These are phyloP conservation scores for Sminthurinus signatus DNA, from an alignment of 1,140 invertebrate genomes.

Conservation along the genomic window DNA sequence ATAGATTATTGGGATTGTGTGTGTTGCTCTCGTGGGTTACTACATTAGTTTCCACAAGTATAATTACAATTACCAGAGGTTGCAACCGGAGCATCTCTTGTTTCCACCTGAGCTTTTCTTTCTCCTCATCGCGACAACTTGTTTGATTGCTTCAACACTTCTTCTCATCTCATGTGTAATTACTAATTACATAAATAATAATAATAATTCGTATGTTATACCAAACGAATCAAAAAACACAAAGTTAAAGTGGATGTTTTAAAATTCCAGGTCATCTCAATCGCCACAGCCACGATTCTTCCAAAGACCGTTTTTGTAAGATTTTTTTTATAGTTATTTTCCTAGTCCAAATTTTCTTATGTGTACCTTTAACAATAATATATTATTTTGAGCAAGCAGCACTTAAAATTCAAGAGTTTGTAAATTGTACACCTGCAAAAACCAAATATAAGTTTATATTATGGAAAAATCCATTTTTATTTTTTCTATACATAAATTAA, in stretches of 20 bases:
- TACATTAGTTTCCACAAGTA: slow-evolving; percentile 49
- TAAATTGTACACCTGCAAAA: too few relatives aligned
- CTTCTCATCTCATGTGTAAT: slow-evolving; percentile 61
- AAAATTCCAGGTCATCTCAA: slow-evolving; percentile 12
- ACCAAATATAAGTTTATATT: too few relatives aligned
- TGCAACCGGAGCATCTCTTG: slow-evolving; percentile 9
- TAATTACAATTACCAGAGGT: slow-evolving; percentile 37
- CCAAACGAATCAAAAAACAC: slow-evolving; percentile 49
- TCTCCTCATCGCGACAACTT: slow-evolving; percentile 61
- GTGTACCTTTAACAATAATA: too few relatives aligned
- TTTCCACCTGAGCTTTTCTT: slow-evolving; percentile 60
- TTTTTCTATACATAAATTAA: not conserved
- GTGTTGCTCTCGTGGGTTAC: slow-evolving; percentile 60
- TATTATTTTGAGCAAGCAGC: too few relatives aligned
- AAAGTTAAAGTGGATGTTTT: not conserved
- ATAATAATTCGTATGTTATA: too few relatives aligned
- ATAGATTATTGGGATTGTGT: slow-evolving; percentile 64
- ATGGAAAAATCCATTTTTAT: slow-evolving; percentile 14
- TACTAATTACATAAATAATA: too few relatives aligned
- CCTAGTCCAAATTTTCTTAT: slow-evolving; percentile 1
- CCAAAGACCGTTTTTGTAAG: slow-evolving; percentile 79
- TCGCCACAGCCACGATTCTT: slow-evolving; percentile 66
- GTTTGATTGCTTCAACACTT: slow-evolving; percentile 67
- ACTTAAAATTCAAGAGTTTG: too few relatives aligned
- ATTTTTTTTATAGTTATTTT: slow-evolving; percentile 41